Evolutionary conservation across 2,888 invertebrate species (phyloP), one percentile per base, ranked within the genome.

Genomic region (Perizoma flavofasciatum): DNA sequence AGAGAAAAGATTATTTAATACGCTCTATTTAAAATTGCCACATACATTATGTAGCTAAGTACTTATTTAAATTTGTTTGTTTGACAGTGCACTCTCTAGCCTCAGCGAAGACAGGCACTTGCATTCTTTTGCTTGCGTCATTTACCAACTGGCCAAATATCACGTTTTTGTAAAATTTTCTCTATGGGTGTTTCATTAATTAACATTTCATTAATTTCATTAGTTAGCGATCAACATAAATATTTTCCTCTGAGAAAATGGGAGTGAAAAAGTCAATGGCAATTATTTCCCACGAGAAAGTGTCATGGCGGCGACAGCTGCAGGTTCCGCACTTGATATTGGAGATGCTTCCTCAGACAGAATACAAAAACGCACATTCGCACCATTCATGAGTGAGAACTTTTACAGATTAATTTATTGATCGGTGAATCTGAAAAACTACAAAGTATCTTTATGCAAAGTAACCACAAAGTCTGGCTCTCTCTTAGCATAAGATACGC

Each of bases 221-320:
- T n/a, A n/a, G n/a, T n/a, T n/a, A 41, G n/a, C 8, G 39, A 5
- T 47, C 40, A 40, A n/a, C 41, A 41, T 46, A n/a, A 49, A 41
- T 71, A 70, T 65, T 63, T 70, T 68, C 60, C 50, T 35, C 49
- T 63, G 68, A 72, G 75, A 78, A 82, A 82, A 82, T 79, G 63
- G 72, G 72, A 77, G 77, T 74, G 75, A 82, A 83, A 83, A 81
- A 77, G 60, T 59, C n/a, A 65, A 62, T 66, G 68, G 56, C 72
- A 68, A 68, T n/a, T 70, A 76, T 76, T 68, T 75, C 68, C 67
- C 63, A 73, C 78, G 83, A 76, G 83, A 87, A 86, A 88, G 86
- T 78, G 79, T 70, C 68, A 77, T 76, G 78, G 72, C 78, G 74
- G 46, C 22, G 41, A n/a, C 55, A 60, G 48, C 55, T 60, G 65